Evolutionary conservation across 2,797 vertebrate genomes (phyloP), one percentile per base, ranked within the genome.

Genomic region (Hippoglossus hippoglossus): DNA sequence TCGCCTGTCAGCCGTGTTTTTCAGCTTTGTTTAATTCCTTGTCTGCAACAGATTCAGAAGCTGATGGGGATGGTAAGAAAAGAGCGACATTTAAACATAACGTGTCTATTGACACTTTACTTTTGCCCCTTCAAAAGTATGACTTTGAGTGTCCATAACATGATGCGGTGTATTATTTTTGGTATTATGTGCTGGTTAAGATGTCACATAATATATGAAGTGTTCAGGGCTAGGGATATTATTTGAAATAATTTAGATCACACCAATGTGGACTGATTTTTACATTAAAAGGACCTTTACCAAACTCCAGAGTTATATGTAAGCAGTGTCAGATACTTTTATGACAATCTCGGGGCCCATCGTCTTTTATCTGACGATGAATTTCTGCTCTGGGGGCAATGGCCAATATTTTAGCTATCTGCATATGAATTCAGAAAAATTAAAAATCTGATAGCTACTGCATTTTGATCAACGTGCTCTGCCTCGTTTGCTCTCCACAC

Each of bases 51-150:
- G 89, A 89, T 67, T 84, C 90, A 79, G 91, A 90, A 2, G 11
- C 39, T 79, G 87, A 87, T 56, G 73, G 82, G 59, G 83, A 90
- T 85, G 92, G 92, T 93, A 92, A 93, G 91, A 87, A 79, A 79
- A 69, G 34, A 82, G 51, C 50, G 2, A 63, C 10, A 25, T 73
- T 57, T 28, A 52, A 34, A 34, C 36, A 8, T 68, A 44, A 67
- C 5, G 4, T 75, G 41, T 57, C 64, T 39, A 12, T 34, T 44
- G 6, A 79, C 53, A 25, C 24, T 63, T 71, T 76, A 73, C 39
- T 62, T 75, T 72, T 71, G 26, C 24, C 8, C 12, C 22, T 62
- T 28, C 55, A 63, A 80, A 80, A 55, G 3, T 77, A 75, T 59
- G 66, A 31, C 60, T 44, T 70, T 83, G 79, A 57, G 70, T 83